Evolutionary conservation across 1,140 invertebrate species (phyloP).

Genomic region (Drosophila repleta): DNA sequence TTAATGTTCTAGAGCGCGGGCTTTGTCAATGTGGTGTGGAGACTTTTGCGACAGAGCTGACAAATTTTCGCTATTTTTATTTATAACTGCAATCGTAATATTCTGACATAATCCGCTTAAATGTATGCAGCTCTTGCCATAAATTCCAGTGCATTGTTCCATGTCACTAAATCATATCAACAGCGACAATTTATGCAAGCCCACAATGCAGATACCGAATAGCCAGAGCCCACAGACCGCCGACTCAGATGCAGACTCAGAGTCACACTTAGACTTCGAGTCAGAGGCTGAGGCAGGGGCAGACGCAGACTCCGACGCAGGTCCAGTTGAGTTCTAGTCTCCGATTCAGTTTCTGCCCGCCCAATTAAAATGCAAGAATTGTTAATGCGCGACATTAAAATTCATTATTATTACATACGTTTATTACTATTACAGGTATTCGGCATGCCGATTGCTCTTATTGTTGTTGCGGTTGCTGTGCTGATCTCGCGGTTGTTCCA

Average conservation of each 20-base stretch:
- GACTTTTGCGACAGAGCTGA: constrained; percentile 57
- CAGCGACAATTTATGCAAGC: constrained; percentile 78
- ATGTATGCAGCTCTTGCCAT: constrained; percentile 71
- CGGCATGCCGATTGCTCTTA: constrained; percentile 53
- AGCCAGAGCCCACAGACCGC: background rate
- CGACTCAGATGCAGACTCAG: constrained; percentile 13
- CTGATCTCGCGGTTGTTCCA: constrained; percentile 17
- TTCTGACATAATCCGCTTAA: constrained; percentile 80
- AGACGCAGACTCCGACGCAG: constrained; percentile 11
- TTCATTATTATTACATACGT: constrained; percentile 82
- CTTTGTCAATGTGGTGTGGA: constrained; percentile 39
- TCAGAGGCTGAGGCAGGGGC: background rate
- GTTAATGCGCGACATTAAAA: constrained; percentile 82
- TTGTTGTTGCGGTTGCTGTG: constrained; percentile 19
- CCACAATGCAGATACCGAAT: constrained; percentile 44
- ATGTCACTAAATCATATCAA: constrained; percentile 83
- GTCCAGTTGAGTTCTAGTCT: constrained; percentile 7
- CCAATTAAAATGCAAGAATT: constrained; percentile 83
- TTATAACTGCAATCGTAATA: constrained; percentile 56
- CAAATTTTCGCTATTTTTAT: constrained; percentile 64
- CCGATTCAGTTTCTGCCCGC: constrained; percentile 43
- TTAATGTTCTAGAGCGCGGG: constrained; percentile 46
- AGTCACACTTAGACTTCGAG: constrained; percentile 10
- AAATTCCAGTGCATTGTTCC: constrained; percentile 82
- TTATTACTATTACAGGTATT: constrained; percentile 71